Evolutionary conservation across 2,113 vertebrate genomes (phyloP), one percentile per base, ranked within the genome.

Genomic region (Mellivora capensis): DNA sequence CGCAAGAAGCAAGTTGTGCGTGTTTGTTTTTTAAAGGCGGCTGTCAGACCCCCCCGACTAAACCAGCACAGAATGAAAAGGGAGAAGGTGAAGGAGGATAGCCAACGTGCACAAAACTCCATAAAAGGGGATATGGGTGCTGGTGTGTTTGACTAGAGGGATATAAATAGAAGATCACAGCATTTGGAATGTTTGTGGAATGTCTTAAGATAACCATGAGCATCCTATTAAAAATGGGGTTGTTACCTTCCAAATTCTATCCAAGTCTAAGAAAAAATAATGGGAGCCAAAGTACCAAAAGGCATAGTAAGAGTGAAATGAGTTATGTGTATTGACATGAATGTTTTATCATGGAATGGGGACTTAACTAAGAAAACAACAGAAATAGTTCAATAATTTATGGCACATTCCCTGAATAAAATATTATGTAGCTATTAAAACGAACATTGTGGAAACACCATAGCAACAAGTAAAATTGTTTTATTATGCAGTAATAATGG

Each of bases 151-250:
- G 77, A 29, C 21, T n/a, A 61, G n/a, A 42, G 6, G 72, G 76
- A 12, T 96, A 94, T 84, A 97, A 96, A 97, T 95, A 97, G 96
- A 91, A 29, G 54, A 69, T 47, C 54, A 17, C 18, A 84, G 95
- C 3, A 49, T 87, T 42, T 0, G 12, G 95, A 96, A 95, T 76
- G 91, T 81, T 57, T 76, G 69, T 17, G 89, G 95, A 96, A 87
- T 49, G 88, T 77, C 91, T 96, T 93, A 91, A 25, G 91, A 93
- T 94, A 96, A 91, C 89, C 85, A 85, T 34, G 80, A 96, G 34
- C 37, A 77, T 96, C 85, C 83, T 82, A 39, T 88, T 81, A 57
- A 93, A 94, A 64, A 72, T n/a, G 57, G 27, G 69, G 57, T 27
- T 47, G 87, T 93, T 90, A 86, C 93, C 90, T 90, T 87, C 34